These are phyloP conservation scores for Phaonia tiefii DNA, from an alignment of 2,888 invertebrate genomes.

Conservation along the genomic window DNA sequence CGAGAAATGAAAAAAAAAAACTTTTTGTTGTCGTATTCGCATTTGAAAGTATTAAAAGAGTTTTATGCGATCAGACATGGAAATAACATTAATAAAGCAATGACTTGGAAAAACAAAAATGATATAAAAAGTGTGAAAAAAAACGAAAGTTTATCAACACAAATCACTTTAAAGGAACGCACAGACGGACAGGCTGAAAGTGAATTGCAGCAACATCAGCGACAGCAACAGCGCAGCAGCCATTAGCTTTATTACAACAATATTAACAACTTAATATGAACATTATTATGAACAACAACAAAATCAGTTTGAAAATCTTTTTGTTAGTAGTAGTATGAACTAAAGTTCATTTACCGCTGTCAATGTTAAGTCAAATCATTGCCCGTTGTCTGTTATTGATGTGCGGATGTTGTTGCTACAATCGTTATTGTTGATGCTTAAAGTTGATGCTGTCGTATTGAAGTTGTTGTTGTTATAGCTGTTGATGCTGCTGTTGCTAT, in stretches of 20 bases:
- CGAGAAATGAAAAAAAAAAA: constrained; percentile 12
- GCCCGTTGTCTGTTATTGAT: not conserved
- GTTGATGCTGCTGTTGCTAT: not conserved
- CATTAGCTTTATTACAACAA: constrained; percentile 65
- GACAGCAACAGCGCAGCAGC: constrained; percentile 57
- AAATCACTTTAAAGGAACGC: constrained; percentile 54
- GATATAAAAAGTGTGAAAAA: constrained; percentile 32
- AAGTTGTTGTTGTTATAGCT: constrained; percentile 18
- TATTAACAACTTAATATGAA: constrained; percentile 71
- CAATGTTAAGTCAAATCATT: constrained; percentile 59
- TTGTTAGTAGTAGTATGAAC: not conserved
- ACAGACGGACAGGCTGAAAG: constrained; percentile 10
- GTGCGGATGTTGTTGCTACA: constrained; percentile 30
- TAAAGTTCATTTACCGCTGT: constrained; percentile 64
- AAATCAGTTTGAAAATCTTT: not conserved
- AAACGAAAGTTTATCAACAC: constrained; percentile 63
- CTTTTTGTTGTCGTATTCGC: too few relatives aligned
- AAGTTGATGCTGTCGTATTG: constrained; percentile 8
- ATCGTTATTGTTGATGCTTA: too few relatives aligned
- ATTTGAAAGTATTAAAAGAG: constrained; percentile 59
- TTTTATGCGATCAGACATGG: constrained; percentile 50
- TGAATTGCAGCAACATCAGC: constrained; percentile 24
- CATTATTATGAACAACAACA: constrained; percentile 51
- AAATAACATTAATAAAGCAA: constrained; percentile 56
- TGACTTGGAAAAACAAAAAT: constrained; percentile 57